Evolutionary conservation across 2,113 vertebrate genomes (phyloP).

Genomic region (Passerina amoena): DNA sequence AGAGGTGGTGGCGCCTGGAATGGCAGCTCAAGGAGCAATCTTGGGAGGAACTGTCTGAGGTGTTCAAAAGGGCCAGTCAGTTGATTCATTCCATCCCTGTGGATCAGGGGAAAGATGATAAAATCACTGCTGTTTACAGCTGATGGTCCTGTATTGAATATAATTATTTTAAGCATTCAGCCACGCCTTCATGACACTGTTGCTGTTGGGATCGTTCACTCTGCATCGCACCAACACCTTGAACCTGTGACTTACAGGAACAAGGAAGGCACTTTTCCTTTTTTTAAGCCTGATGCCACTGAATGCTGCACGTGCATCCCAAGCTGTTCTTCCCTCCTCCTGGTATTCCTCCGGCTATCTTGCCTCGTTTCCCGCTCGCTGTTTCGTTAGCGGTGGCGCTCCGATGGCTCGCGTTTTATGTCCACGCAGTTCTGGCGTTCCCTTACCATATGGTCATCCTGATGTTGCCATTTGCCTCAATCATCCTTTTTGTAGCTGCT

Average conservation of each 20-base stretch:
- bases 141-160: background rate
- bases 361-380: background rate
- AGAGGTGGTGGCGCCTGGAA: conserved; percentile 30
- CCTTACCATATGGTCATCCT: conserved; percentile 83
- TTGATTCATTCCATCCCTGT: conserved; percentile 8
- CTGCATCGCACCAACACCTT: fast-evolving
- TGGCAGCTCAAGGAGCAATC: background rate
- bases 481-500: conserved; percentile 82
- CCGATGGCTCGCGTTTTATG: conserved; percentile 67
- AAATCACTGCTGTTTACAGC: background rate
- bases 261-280: background rate
- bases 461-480: conserved; percentile 83
- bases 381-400: conserved; percentile 33
- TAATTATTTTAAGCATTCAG: background rate
- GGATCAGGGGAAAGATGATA: background rate
- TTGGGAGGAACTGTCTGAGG: background rate
- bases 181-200: fast-evolving
- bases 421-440: conserved; percentile 72
- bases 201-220: fast-evolving
- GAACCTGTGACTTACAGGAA: background rate
- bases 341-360: conserved; percentile 45
- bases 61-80: background rate
- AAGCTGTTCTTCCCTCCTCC: conserved; percentile 32
- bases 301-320: background rate
- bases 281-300: background rate